A percentile compares a stretch with the other conserved stretches of the same genome.
These are phyloP conservation scores for Stylophora pistillata DNA, from an alignment of 64 coral and sea anemone species.

Conservation along the genomic window DNA sequence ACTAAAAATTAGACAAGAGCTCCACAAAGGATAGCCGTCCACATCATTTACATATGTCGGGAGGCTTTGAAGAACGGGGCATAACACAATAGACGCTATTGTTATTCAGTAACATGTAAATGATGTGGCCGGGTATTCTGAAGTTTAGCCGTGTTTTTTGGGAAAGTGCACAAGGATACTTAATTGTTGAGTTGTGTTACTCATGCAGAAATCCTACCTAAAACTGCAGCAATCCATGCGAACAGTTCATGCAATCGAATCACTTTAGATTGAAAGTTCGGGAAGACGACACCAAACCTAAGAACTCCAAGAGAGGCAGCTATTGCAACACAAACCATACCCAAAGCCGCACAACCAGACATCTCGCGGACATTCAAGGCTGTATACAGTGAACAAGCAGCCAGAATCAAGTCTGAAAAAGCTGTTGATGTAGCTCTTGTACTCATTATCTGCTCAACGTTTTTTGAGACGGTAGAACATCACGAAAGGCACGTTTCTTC, in stretches of 20 bases:
- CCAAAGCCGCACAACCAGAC: slow-evolving; percentile 45
- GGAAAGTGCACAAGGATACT: no score
- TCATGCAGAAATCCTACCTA: slow-evolving; percentile 60
- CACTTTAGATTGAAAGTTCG: slow-evolving; percentile 44
- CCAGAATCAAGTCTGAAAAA: slow-evolving; percentile 74
- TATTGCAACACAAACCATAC: slow-evolving; percentile 60
- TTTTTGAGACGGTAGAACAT: background rate
- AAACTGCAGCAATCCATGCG: slow-evolving; percentile 72
- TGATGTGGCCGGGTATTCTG: no score
- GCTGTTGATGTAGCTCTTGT: slow-evolving; percentile 59
- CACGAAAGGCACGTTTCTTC: background rate
- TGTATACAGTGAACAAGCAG: slow-evolving; percentile 57
- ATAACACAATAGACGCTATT: no score
- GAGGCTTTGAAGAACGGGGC: no score
- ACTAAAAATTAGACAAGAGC: no score
- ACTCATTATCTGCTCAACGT: background rate
- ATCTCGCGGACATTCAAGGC: slow-evolving; percentile 36
- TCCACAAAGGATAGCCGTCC: no score
- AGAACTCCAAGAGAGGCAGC: slow-evolving; percentile 80
- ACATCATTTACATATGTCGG: no score
- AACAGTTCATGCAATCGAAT: slow-evolving; percentile 59
- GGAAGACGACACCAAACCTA: slow-evolving; percentile 65
- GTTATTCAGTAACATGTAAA: no score
- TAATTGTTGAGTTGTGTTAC: no score
- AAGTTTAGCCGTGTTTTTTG: no score